Evolutionary conservation across 2,888 invertebrate species (phyloP).

Genomic region (Crematogaster levior): DNA sequence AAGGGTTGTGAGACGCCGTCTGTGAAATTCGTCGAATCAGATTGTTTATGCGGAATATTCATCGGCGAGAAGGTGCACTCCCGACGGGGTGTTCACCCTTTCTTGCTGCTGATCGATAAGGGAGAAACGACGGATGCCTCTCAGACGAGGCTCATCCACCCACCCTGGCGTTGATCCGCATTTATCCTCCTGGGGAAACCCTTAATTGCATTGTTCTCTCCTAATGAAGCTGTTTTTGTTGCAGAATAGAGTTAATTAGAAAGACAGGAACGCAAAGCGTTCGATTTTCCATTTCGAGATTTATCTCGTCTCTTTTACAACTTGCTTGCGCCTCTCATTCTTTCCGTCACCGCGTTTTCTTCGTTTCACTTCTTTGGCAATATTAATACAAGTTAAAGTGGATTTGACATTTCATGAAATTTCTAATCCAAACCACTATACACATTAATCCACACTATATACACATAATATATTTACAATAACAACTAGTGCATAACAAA

Average conservation of each 20-base stretch:
- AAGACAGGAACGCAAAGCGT: constrained; percentile 64
- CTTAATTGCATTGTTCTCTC: constrained; percentile 74
- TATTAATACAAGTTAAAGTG: background rate
- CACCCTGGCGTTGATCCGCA: constrained; percentile 60
- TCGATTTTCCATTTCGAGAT: constrained; percentile 62
- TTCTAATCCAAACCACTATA: too few species aligned
- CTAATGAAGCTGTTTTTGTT: constrained; percentile 76
- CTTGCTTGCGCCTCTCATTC: background rate
- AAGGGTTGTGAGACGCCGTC: constrained; percentile 28
- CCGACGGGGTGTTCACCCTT: constrained; percentile 74
- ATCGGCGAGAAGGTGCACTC: constrained; percentile 62
- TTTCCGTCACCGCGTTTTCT: background rate
- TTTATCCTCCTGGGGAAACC: constrained; percentile 66
- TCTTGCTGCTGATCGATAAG: constrained; percentile 72
- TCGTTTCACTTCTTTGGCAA: background rate
- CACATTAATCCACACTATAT: too few species aligned
- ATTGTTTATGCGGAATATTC: constrained; percentile 76
- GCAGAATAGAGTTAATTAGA: constrained; percentile 71
- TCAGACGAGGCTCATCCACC: constrained; percentile 67
- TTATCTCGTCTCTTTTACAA: constrained; percentile 20
- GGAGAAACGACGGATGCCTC: constrained; percentile 74
- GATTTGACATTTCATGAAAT: constrained; percentile 2
- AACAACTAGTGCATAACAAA: background rate
- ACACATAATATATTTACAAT: background rate
- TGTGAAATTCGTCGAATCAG: constrained; percentile 69